These are phyloP conservation scores for Empidonax alnorum DNA, from an alignment of 2,113 vertebrate species.

Conservation along the genomic window DNA sequence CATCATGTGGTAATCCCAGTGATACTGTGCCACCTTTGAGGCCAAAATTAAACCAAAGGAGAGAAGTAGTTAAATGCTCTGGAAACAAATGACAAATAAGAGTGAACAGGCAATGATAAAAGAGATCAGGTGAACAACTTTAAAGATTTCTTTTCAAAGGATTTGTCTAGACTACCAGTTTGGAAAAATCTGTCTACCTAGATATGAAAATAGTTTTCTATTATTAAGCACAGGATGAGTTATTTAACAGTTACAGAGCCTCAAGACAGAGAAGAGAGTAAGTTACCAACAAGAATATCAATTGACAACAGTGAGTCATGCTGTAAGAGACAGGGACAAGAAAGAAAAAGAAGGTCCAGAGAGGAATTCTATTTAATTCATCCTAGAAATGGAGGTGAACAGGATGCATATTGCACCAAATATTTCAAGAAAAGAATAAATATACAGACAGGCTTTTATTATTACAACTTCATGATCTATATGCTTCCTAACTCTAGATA, in stretches of 20 bases:
- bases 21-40: background rate
- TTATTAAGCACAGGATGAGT: background rate
- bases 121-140: background rate
- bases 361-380: background rate
- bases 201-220: background rate
- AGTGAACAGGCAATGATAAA: background rate
- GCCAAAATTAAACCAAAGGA: background rate
- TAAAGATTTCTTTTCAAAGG: background rate
- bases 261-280: background rate
- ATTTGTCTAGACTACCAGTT: background rate
- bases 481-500: background rate
- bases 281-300: background rate
- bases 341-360: background rate
- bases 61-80: background rate
- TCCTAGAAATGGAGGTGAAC: background rate
- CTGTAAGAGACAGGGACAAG: background rate
- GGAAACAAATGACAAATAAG: background rate
- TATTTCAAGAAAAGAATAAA: background rate
- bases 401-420: background rate
- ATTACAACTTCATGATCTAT: background rate
- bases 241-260: slow-evolving; percentile 10
- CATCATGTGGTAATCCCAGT: background rate
- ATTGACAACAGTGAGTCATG: background rate
- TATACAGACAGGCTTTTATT: background rate
- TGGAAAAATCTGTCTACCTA: slow-evolving; percentile 1